A percentile compares a stretch with the other conserved stretches of the same genome.
Conservation (phyloP, 2,888 invertebrate species). For the Ectropis crepuscularia region DNA sequence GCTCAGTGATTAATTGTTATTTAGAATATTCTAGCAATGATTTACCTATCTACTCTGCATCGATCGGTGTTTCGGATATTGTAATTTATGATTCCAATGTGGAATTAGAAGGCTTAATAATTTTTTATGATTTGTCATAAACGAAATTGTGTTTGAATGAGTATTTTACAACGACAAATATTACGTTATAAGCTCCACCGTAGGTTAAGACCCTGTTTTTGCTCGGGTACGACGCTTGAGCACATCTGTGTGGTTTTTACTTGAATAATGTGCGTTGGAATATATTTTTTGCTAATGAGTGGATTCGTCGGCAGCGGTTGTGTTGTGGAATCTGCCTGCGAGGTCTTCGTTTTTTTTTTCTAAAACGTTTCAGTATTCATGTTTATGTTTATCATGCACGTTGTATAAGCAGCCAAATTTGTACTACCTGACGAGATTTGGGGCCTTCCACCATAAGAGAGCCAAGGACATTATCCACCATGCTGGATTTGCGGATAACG, state of each 20-base stretch:
- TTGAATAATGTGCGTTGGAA: slow-evolving; percentile 53
- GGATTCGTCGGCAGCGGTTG: slow-evolving; percentile 53
- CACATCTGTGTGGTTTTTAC: slow-evolving; percentile 75
- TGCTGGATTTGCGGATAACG: no score
- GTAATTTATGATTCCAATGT: not conserved
- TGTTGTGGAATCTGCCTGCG: slow-evolving; percentile 59
- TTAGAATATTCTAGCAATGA: no score
- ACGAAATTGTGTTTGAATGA: slow-evolving; percentile 9
- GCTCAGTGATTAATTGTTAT: no score
- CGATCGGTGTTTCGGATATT: not conserved
- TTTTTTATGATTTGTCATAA: no score
- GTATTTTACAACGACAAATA: slow-evolving; percentile 20
- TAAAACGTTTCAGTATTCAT: slow-evolving; percentile 50
- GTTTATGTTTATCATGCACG: no score
- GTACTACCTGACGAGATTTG: no score
- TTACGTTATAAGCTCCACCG: slow-evolving; percentile 22
- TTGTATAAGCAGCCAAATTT: no score
- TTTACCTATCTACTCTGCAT: no score
- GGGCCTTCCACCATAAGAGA: no score
- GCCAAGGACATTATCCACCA: no score
- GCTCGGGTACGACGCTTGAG: slow-evolving; percentile 66
- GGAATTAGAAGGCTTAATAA: not conserved
- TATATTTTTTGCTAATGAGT: slow-evolving; percentile 59
- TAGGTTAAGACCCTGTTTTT: slow-evolving; percentile 66
- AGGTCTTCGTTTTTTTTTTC: slow-evolving; percentile 60